phyloP scores from a whole-genome alignment of 92 coral and sea anemone genomes.

The Epizoanthus ramosus region DNA sequence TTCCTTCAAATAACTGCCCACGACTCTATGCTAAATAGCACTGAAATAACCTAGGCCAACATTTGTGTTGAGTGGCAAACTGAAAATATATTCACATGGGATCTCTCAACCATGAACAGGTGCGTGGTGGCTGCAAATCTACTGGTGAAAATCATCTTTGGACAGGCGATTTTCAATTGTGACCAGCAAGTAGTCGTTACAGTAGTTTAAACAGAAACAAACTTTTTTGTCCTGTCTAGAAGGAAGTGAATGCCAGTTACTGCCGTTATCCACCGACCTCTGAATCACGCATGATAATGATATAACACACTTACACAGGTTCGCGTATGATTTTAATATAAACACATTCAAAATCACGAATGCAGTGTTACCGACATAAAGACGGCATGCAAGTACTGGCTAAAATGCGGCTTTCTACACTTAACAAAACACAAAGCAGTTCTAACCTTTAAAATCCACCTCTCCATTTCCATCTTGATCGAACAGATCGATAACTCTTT shows the following conservation, averaged over 20 bases:
- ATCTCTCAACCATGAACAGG: slow-evolving; percentile 28
- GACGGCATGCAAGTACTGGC: slow-evolving; percentile 31
- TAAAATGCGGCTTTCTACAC: slow-evolving; percentile 9
- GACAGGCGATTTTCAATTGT: too few species aligned
- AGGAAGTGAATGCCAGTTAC: too few species aligned
- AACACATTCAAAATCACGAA: slow-evolving; percentile 30
- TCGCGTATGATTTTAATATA: slow-evolving; percentile 18
- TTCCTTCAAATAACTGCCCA: neutral
- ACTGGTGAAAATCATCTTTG: too few species aligned
- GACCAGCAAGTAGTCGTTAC: too few species aligned
- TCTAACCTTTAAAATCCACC: slow-evolving; percentile 99
- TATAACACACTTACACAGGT: neutral
- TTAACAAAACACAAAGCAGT: slow-evolving; percentile 32
- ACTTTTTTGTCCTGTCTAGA: too few species aligned
- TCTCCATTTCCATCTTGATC: slow-evolving; percentile 99
- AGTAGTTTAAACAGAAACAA: too few species aligned
- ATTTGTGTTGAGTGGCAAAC: neutral
- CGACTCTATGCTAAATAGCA: neutral
- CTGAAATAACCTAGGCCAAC: neutral
- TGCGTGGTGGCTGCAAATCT: neutral
- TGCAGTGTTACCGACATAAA: slow-evolving; percentile 7
- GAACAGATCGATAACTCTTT: slow-evolving; percentile 97
- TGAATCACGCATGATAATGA: too few species aligned
- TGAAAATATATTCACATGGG: neutral
- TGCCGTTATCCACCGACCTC: too few species aligned